phyloP scores from a whole-genome alignment of 2,113 vertebrate genomes.

The Anguilla rostrata region DNA sequence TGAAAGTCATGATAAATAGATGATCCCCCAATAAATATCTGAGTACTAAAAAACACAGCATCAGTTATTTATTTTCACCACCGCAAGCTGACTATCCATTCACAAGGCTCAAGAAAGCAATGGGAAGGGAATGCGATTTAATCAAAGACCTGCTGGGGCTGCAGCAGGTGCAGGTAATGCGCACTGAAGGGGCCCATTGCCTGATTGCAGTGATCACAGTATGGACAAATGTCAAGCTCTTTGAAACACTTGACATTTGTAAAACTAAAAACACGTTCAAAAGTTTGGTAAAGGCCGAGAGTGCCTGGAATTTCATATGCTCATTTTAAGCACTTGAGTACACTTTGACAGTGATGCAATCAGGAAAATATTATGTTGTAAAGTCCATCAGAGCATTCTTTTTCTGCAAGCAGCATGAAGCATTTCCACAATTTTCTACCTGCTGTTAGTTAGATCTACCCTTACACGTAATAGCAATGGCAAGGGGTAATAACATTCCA shows the following conservation, averaged over 20 bases:
- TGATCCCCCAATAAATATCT: no score
- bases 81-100: not conserved
- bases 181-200: not conserved
- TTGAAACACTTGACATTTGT: not conserved
- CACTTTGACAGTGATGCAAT: not conserved
- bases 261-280: not conserved
- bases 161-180: not conserved
- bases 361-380: not conserved
- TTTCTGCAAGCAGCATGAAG: not conserved
- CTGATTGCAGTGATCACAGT: not conserved
- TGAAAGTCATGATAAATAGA: no score
- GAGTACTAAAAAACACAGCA: not conserved
- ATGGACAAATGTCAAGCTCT: not conserved
- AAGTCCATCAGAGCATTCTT: not conserved
- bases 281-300: not conserved
- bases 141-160: not conserved
- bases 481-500: not conserved
- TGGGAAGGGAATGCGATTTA: not conserved
- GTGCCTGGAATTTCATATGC: not conserved
- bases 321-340: not conserved
- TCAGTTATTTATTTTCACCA: not conserved
- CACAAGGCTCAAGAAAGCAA: not conserved
- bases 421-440: not conserved
- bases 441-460: not conserved
- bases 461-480: not conserved